A percentile compares a stretch with the other conserved stretches of the same genome.
Conservation (phyloP, 2,888 invertebrate genomes). For the Hipparchia sbordonii region DNA sequence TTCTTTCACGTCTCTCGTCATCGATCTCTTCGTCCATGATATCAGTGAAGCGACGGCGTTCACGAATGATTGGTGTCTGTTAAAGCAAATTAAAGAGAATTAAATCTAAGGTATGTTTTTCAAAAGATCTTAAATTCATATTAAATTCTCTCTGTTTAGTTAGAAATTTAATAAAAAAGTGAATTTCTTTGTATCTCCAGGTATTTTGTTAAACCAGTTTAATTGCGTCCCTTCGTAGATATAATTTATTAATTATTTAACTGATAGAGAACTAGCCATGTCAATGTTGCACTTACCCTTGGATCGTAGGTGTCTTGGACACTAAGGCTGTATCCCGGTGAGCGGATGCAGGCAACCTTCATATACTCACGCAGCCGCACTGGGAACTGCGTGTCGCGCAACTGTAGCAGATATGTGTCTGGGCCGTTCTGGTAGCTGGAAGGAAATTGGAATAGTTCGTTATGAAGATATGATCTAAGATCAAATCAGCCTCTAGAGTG, state of each 20-base stretch:
- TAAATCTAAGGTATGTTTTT: not conserved
- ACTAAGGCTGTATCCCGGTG: constrained; percentile 86
- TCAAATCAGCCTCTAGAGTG: no score
- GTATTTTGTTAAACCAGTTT: not conserved
- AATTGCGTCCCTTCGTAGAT: not conserved
- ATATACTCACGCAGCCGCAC: constrained; percentile 95
- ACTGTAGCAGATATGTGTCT: constrained; percentile 96
- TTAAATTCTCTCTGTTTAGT: no score
- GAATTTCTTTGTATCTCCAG: no score
- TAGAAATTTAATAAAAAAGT: no score
- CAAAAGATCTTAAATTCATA: not conserved
- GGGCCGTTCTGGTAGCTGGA: constrained; percentile 97
- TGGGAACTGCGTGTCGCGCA: constrained; percentile 97
- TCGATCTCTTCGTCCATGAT: constrained; percentile 98
- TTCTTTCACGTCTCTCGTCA: constrained; percentile 92
- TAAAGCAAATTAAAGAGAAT: constrained; percentile 2
- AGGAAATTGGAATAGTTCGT: constrained; percentile 12
- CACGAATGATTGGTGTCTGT: constrained; percentile 93
- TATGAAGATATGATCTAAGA: not conserved
- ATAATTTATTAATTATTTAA: not conserved
- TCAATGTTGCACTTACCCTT: constrained; percentile 79
- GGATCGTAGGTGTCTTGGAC: constrained; percentile 90
- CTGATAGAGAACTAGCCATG: not conserved
- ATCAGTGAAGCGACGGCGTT: constrained; percentile 95
- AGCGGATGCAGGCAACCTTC: constrained; percentile 93